Base-by-base conservation (phyloP, 2,797 vertebrate species). In the Gymnothorax javanicus region DNA sequence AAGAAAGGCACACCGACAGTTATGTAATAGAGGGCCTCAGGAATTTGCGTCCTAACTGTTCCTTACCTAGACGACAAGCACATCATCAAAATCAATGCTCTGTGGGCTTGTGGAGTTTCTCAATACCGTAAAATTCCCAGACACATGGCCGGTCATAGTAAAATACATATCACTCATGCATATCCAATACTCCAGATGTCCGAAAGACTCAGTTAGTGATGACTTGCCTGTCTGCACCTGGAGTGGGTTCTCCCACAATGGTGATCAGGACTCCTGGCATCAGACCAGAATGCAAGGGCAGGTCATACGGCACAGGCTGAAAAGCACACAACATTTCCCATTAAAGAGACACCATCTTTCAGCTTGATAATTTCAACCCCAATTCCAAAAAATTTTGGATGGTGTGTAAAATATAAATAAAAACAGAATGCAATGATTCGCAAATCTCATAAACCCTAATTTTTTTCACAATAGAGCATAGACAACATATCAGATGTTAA, bases 271-370 rank as follows among this genome's bases (percentile, higher is more conserved):
- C 92, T 64, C 91, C 93, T 4, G 97, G 97, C 93, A 94, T 43
- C 0, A 98, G 89, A 88, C 98, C 98, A 11, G 94, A 89, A n/a
- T 96, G 95, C 77, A 99, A 94, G 2, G 94, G 93, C 58, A 98
- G 90, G 6, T 98, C 94, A 3, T 95, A 95, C 0, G 98, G 98
- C 82, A 99, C 90, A 87, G 93, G 95, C 98, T 99, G 93, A 4
- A 94, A 94, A 50, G 93, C 67, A 94, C 0, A 88, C 52, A 17
- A 67, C 8, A 27, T 20, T 27, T 7, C 60, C 7, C 25, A 11
- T 83, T 50, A 84, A 8, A 54, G 20, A 56, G 77, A 69, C 5
- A 25, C 25, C 64, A 7, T 7, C 64, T 69, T 69, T 17, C 64
- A 23, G 7, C 64, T 69, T 25, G 58, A 59, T 59, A 13, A 13